A percentile compares a stretch with the other conserved stretches of the same genome.
These are phyloP conservation scores for Mechanitis mazaeus DNA, from an alignment of 2,888 invertebrate species.

Conservation along the genomic window DNA sequence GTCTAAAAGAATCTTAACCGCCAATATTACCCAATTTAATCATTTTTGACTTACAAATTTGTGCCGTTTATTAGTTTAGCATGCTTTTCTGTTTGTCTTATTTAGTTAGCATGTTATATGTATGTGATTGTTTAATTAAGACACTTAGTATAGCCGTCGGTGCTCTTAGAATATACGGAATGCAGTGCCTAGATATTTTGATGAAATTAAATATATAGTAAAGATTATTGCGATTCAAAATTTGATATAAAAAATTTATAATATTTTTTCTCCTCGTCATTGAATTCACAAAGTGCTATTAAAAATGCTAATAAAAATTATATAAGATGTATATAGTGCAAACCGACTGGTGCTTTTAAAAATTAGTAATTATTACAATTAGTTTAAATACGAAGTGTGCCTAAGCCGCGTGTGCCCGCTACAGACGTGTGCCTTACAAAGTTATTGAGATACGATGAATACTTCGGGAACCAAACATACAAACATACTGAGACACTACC, in stretches of 20 bases:
- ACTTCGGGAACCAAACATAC: not conserved
- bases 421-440: slow-evolving; percentile 8
- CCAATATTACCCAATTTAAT: too few species aligned
- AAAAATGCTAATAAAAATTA: slow-evolving; percentile 7
- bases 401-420: slow-evolving; percentile 12
- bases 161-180: slow-evolving; percentile 17
- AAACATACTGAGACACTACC: too few species aligned
- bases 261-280: slow-evolving; percentile 19
- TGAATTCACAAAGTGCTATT: slow-evolving; percentile 54
- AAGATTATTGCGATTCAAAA: not conserved
- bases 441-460: too few species aligned
- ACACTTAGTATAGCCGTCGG: slow-evolving; percentile 18
- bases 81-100: not conserved
- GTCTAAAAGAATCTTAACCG: too few species aligned
- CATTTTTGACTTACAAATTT: too few species aligned
- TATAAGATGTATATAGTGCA: slow-evolving; percentile 2
- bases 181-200: slow-evolving; percentile 10
- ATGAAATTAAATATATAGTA: slow-evolving; percentile 1
- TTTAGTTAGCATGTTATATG: not conserved
- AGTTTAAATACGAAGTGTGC: not conserved
- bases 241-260: not conserved
- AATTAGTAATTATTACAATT: not conserved
- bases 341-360: slow-evolving; percentile 15
- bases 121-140: slow-evolving; percentile 5
- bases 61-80: not conserved